These are phyloP conservation scores for Leptopilina clavipes DNA, from an alignment of 1,140 invertebrate species.

Conservation along the genomic window DNA sequence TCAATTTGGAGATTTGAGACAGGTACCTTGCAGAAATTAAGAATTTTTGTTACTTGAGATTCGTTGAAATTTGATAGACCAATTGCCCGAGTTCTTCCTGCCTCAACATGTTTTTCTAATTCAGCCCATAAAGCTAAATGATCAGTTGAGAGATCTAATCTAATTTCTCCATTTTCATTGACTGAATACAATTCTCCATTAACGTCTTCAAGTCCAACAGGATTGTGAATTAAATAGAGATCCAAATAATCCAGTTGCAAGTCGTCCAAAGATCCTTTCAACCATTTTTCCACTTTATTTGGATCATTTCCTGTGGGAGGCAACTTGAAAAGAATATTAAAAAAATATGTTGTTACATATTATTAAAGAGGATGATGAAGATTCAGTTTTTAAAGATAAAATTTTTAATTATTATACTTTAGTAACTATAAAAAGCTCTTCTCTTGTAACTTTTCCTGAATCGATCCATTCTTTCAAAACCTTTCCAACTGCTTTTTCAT, in stretches of 20 bases:
- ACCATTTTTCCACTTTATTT: constrained; percentile 76
- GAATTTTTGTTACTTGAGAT: constrained; percentile 80
- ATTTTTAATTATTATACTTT: constrained; percentile 73
- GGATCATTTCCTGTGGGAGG: constrained; percentile 73
- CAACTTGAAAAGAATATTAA: constrained; percentile 56
- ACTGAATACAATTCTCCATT: constrained; percentile 72
- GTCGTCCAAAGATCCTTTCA: constrained; percentile 77
- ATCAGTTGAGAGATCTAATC: constrained; percentile 80
- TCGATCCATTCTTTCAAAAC: constrained; percentile 79
- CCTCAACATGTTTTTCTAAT: constrained; percentile 81
- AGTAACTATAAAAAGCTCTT: constrained; percentile 82
- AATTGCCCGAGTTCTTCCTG: constrained; percentile 80
- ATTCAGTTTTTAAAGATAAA: no score
- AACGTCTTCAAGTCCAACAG: constrained; percentile 79
- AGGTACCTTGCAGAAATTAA: constrained; percentile 75
- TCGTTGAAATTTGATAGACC: constrained; percentile 89
- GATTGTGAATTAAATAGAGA: constrained; percentile 81
- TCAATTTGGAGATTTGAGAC: constrained; percentile 84
- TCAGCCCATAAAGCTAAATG: constrained; percentile 83
- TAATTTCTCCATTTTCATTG: constrained; percentile 78
- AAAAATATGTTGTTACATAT: no score
- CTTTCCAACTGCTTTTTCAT: constrained; percentile 79
- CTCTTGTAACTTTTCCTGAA: constrained; percentile 78
- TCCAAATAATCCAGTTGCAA: constrained; percentile 82
- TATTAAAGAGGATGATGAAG: no score